These are phyloP conservation scores for Xestia sexstrigata DNA, from an alignment of 2,888 invertebrate species.

Conservation along the genomic window DNA sequence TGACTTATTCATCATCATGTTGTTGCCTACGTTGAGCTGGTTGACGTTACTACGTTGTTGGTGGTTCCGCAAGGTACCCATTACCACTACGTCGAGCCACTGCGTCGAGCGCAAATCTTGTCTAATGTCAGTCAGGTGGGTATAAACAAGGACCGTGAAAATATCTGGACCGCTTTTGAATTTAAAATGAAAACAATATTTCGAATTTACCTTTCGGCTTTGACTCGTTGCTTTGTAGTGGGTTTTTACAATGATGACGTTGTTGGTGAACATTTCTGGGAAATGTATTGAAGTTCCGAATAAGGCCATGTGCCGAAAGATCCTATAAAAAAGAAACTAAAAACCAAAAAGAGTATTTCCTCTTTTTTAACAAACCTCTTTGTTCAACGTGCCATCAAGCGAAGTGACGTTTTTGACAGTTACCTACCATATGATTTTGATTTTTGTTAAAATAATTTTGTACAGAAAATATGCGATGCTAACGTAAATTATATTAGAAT, in stretches of 20 bases:
- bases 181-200: neutral
- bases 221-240: neutral
- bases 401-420: conserved; percentile 60
- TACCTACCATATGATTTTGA: conserved; percentile 57
- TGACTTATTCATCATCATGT: neutral
- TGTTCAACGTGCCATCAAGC: conserved; percentile 10
- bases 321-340: neutral
- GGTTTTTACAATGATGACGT: neutral
- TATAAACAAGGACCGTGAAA: too few relatives aligned
- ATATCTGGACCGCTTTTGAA: neutral
- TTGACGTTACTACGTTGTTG: too few relatives aligned
- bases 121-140: too few relatives aligned
- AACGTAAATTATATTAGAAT: conserved; percentile 35
- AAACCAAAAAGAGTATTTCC: conserved; percentile 24
- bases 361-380: conserved; percentile 23
- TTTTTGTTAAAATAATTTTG: conserved; percentile 51
- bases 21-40: too few relatives aligned
- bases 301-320: neutral
- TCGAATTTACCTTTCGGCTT: too few relatives aligned
- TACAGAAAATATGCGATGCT: conserved; percentile 32
- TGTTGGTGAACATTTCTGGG: neutral
- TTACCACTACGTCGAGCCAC: too few relatives aligned
- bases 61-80: too few relatives aligned
- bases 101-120: too few relatives aligned
- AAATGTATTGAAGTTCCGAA: neutral